Evolutionary conservation across 1,140 invertebrate species (phyloP).

Genomic region (Caerostris extrusa): DNA sequence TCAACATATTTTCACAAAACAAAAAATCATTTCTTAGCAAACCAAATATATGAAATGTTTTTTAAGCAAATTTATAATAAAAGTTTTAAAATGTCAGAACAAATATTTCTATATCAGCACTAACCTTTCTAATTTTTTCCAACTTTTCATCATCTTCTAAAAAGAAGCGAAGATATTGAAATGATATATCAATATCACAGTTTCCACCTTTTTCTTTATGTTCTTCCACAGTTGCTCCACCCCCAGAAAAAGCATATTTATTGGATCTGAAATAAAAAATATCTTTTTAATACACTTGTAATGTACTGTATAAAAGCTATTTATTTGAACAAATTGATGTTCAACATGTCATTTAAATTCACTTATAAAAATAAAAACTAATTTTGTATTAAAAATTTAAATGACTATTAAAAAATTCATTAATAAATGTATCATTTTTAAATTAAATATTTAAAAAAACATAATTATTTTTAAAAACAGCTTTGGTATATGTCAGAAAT

Average conservation of each 20-base stretch:
- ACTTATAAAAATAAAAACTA: too few relatives aligned
- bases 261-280: slow-evolving; percentile 87
- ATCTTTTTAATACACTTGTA: background rate
- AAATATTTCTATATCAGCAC: slow-evolving; percentile 54
- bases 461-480: too few relatives aligned
- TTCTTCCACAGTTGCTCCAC: slow-evolving; percentile 95
- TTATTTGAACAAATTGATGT: background rate
- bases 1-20: slow-evolving; percentile 2
- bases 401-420: too few relatives aligned
- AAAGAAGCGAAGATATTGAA: slow-evolving; percentile 97
- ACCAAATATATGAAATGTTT: too few relatives aligned
- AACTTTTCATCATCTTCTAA: slow-evolving; percentile 95
- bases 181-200: slow-evolving; percentile 97
- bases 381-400: too few relatives aligned
- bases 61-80: too few relatives aligned
- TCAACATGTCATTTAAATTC: too few relatives aligned
- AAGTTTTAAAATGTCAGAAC: too few relatives aligned
- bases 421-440: too few relatives aligned
- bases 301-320: too few relatives aligned
- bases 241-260: slow-evolving; percentile 99
- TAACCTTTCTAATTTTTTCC: slow-evolving; percentile 89
- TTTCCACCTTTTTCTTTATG: slow-evolving; percentile 93
- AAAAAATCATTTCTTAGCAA: background rate
- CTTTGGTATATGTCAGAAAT: too few relatives aligned
- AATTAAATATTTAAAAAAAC: too few relatives aligned